Base-by-base conservation (phyloP, 2,113 vertebrate genomes). In the Eurypyga helias region DNA sequence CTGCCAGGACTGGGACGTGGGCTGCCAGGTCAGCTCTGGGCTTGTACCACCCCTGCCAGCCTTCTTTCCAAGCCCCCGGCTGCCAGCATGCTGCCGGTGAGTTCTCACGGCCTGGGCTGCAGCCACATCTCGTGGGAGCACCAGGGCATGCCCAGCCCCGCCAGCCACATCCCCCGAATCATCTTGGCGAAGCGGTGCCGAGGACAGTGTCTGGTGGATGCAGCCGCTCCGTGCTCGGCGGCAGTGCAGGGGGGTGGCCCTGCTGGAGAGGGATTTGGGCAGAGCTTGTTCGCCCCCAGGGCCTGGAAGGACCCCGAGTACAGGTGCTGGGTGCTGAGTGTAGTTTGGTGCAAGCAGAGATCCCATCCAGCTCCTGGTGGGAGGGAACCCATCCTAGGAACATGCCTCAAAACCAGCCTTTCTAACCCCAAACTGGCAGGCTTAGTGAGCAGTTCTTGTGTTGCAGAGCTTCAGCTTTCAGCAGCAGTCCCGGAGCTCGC, bases 161-260 rank as follows among this genome's bases (percentile, higher is more conserved):
- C 54, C 34, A 62, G 5, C 57, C 7, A 4, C 2, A 1, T 48
- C 12, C 10, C 34, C 28, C 5, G 3, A 14, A 11, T 65, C 11
- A 3, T 36, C 45, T 51, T 76, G 76, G 76, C 60, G 62, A 65
- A 86, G 38, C 16, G 66, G 29, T 3, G 13, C 23, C 3, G 15
- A 31, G 51, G 29, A 17, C 21, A 24, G 26, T 24, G 48, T 26
- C 26, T 89, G 72, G 19, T 49, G 72, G 49, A 21, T 17, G 69
- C 24, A 61, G 55, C 48, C 1, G 4, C 33, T 6, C 11, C 0
- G 0, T 0, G 3, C 8, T 26, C 6, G 75, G 38, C 48, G 54
- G 85, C 51, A 45, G 31, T 2, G 14, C 0, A 3, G 54, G 17
- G 62, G 33, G 29, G 11, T 36, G 84, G 60, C 36, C 16, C 55